Percentiles rank a stretch among this genome's conserved stretches.
phyloP scores from a whole-genome alignment of 2,797 vertebrate genomes.

The Hephaestus fuliginosus region DNA sequence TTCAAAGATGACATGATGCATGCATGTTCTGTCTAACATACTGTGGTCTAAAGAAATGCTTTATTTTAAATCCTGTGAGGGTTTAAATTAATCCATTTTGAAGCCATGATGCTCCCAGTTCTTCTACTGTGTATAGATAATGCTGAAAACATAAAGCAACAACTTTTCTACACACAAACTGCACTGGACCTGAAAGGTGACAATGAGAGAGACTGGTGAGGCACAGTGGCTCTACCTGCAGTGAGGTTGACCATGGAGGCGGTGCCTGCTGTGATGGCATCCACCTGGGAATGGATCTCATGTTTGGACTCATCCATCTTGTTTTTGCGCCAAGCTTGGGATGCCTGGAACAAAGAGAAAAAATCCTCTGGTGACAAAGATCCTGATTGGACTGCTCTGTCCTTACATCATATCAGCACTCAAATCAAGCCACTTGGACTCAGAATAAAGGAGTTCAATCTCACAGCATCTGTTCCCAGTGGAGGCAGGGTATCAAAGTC shows the following conservation, averaged over 20 bases:
- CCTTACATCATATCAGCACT: background rate
- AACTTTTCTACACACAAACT: background rate
- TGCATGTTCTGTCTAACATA: too few relatives aligned
- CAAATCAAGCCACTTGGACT: background rate
- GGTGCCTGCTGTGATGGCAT: conserved; percentile 97
- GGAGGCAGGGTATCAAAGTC: conserved; percentile 94
- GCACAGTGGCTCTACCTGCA: conserved; percentile 84
- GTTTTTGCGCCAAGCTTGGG: conserved; percentile 98
- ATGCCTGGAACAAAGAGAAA: conserved; percentile 86
- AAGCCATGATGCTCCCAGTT: background rate
- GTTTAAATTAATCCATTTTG: background rate
- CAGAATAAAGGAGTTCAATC: conserved; percentile 52
- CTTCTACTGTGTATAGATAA: background rate
- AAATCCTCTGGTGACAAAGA: background rate
- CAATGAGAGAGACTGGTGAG: background rate
- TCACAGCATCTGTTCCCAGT: conserved; percentile 95
- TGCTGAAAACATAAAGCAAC: background rate
- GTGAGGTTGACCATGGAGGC: conserved; percentile 98
- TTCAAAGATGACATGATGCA: too few relatives aligned
- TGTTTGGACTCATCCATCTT: conserved; percentile 99
- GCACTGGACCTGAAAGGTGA: background rate
- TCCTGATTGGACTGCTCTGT: background rate
- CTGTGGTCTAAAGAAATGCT: too few relatives aligned
- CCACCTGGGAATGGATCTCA: conserved; percentile 98
- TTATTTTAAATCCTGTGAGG: too few relatives aligned